Evolutionary conservation across 1,140 invertebrate genomes (phyloP).

Genomic region (Platorchestia sp.): DNA sequence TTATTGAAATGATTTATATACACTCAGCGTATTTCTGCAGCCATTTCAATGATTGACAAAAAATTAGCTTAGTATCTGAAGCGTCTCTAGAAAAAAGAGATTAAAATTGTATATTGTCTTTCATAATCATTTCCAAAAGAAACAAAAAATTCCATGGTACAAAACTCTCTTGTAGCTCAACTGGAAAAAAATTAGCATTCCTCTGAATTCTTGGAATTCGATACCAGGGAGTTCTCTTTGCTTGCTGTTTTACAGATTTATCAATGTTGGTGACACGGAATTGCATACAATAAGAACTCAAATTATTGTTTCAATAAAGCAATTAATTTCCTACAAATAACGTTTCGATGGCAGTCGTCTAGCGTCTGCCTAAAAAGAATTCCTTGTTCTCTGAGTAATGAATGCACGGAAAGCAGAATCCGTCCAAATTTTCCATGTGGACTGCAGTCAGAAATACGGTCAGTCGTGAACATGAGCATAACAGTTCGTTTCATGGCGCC

Average conservation of each 20-base stretch:
- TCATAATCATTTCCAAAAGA: no score
- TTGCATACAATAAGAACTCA: no score
- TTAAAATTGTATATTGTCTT: no score
- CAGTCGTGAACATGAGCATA: slow-evolving; percentile 17
- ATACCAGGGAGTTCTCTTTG: neutral
- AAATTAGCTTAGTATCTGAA: no score
- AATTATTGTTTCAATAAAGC: neutral
- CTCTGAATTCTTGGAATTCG: neutral
- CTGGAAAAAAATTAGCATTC: no score
- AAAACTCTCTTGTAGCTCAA: neutral
- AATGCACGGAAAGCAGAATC: neutral
- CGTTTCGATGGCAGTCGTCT: neutral
- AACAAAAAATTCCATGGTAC: neutral
- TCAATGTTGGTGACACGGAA: neutral
- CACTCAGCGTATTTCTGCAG: no score
- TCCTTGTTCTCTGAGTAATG: neutral
- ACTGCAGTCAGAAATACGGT: neutral
- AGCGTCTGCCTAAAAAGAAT: neutral
- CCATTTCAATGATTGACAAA: no score
- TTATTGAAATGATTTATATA: no score
- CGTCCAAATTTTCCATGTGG: neutral
- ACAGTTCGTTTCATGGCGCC: neutral
- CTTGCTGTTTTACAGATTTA: neutral
- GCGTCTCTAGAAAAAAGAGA: no score
- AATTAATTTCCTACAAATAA: neutral